Evolutionary conservation across 2,888 invertebrate species (phyloP), one percentile per base, ranked within the genome.

Genomic region (Ennomos quercinarius): DNA sequence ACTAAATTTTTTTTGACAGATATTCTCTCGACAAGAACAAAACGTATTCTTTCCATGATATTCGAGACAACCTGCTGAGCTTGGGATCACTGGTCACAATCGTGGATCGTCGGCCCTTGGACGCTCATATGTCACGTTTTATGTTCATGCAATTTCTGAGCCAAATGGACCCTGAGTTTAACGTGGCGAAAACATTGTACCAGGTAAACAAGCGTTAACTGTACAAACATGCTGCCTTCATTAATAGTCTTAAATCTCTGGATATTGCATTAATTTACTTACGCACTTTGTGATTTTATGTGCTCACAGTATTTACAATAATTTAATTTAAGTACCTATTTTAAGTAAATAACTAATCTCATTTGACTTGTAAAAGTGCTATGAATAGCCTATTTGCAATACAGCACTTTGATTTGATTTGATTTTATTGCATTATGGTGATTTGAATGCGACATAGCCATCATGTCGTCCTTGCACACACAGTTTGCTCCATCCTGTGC

Each of bases 401-500:
- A n/a, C n/a, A n/a, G n/a, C n/a, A n/a, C n/a, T n/a, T n/a, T n/a
- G n/a, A n/a, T n/a, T n/a, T n/a, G n/a, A n/a, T n/a, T n/a, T n/a
- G n/a, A n/a, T n/a, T n/a, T n/a, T n/a, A n/a, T n/a, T n/a, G n/a
- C n/a, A n/a, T n/a, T n/a, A n/a, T n/a, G n/a, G n/a, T n/a, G n/a
- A n/a, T n/a, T n/a, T 4, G 4, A 17, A 17, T 17, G 4, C 1
- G 1, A 2, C 1, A 17, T 17, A 17, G 4, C 17, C 17, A 17
- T 4, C 17, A 17, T 17, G 17, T 17, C 17, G 17, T 17, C 17
- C 17, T 17, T 17, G 17, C 17, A n/a, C n/a, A n/a, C 47, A 10
- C 74, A 93, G 93, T 62, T 93, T 9, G 78, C 90, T 0, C 89
- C 93, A 0, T 76, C 77, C 10, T 94, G 94, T 70, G 72, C 81